phyloP scores from a whole-genome alignment of 2,888 invertebrate species.

The Macrophya alboannulata region DNA sequence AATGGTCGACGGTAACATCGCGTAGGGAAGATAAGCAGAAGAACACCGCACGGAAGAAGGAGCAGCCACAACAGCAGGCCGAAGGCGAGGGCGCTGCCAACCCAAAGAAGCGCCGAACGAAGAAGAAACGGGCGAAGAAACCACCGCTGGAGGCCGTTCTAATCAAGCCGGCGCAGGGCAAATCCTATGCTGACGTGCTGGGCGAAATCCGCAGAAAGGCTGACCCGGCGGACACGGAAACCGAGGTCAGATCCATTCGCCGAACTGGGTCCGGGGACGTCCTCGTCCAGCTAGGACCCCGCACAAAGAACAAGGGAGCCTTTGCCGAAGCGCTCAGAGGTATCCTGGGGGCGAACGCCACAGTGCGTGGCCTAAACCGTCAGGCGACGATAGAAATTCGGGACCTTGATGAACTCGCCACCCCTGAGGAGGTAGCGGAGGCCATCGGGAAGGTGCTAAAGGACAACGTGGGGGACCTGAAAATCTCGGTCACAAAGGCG shows the following conservation, averaged over 20 bases:
- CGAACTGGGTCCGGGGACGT: constrained; percentile 12
- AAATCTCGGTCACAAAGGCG: constrained; percentile 5
- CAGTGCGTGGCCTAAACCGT: not conserved
- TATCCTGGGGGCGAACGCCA: constrained; percentile 8
- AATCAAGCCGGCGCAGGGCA: constrained; percentile 31
- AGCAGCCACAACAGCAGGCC: not conserved
- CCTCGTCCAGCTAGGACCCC: constrained; percentile 16
- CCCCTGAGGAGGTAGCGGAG: constrained; percentile 16
- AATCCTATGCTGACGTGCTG: constrained; percentile 32
- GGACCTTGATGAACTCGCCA: constrained; percentile 24
- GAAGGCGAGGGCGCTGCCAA: not conserved
- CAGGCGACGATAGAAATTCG: constrained; percentile 20
- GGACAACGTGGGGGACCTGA: not conserved
- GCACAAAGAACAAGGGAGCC: constrained; percentile 26
- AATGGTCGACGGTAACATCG: too few relatives aligned
- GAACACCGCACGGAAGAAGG: too few relatives aligned
- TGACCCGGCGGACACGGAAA: constrained; percentile 2
- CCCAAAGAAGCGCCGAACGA: not conserved
- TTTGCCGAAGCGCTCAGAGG: not conserved
- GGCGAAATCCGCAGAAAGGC: constrained; percentile 3
- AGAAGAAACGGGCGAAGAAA: not conserved
- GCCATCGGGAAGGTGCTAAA: not conserved
- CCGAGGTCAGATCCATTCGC: constrained; percentile 29
- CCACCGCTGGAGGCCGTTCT: not conserved
- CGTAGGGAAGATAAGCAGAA: too few relatives aligned